Conservation (phyloP, 2,113 vertebrate species). For the Caracal caracal region DNA sequence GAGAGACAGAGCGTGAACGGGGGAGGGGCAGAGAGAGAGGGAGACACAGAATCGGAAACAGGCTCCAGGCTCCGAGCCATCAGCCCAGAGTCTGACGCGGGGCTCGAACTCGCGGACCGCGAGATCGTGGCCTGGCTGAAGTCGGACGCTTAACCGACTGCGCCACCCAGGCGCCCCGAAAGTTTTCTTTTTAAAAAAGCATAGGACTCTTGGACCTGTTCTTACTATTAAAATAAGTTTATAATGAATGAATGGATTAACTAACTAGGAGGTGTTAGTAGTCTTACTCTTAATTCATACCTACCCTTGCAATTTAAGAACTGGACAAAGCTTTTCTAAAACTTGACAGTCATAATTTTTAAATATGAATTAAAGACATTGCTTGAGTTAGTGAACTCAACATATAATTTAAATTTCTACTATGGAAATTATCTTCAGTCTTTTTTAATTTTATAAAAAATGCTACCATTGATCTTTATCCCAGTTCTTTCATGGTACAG, state of each 20-base stretch:
- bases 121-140: too few species aligned
- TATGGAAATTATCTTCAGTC: neutral
- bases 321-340: neutral
- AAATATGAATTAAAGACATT: neutral
- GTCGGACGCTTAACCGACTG: too few species aligned
- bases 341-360: neutral
- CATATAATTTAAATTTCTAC: neutral
- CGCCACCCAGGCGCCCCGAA: neutral
- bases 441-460: conserved; percentile 22
- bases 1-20: too few species aligned
- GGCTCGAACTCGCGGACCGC: too few species aligned
- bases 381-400: neutral
- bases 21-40: too few species aligned
- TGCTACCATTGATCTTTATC: neutral
- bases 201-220: neutral
- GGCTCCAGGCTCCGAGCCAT: too few species aligned
- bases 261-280: neutral
- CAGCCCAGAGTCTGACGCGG: too few species aligned
- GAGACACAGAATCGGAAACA: too few species aligned
- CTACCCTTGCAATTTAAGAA: neutral
- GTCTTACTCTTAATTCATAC: neutral
- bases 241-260: neutral
- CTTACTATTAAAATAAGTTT: conserved; percentile 17
- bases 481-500: neutral
- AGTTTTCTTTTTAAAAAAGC: neutral